phyloP scores from a whole-genome alignment of 1,140 invertebrate genomes.

The Lysiphlebus fabarum region DNA sequence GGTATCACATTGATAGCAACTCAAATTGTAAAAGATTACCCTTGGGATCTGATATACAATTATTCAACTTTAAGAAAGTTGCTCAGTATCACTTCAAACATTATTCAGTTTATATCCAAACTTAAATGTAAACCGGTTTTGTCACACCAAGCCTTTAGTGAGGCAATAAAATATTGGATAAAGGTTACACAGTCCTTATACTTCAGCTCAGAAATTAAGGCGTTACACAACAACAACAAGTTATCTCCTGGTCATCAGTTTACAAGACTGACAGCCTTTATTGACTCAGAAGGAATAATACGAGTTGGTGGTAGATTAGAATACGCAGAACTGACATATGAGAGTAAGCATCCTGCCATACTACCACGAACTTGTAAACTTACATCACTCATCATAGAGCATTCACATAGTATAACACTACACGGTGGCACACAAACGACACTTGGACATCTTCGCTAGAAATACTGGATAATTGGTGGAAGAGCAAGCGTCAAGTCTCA shows the following conservation, averaged over 20 bases:
- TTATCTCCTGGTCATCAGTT: not conserved
- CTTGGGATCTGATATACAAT: not conserved
- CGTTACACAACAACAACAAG: not conserved
- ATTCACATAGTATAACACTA: slow-evolving; percentile 27
- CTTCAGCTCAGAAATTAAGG: not conserved
- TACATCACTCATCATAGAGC: slow-evolving; percentile 23
- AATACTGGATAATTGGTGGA: slow-evolving; percentile 30
- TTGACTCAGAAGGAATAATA: slow-evolving; percentile 9
- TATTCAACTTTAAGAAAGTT: slow-evolving; percentile 1
- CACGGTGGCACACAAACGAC: slow-evolving; percentile 30
- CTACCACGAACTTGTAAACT: not conserved
- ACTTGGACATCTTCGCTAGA: not conserved
- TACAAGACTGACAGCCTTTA: not conserved
- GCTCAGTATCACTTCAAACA: not conserved
- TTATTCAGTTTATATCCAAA: not conserved
- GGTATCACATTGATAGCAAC: not conserved
- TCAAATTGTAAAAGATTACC: not conserved
- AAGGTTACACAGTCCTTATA: not conserved
- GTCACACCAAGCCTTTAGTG: not conserved
- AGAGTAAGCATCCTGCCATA: slow-evolving; percentile 5
- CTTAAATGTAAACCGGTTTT: not conserved
- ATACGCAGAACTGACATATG: not conserved
- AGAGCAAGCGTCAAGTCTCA: slow-evolving; percentile 27
- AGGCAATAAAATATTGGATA: slow-evolving; percentile 7
- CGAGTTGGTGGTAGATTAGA: slow-evolving; percentile 9